These are phyloP conservation scores for Zaprionus inermis DNA, from an alignment of 1,140 invertebrate species.

Conservation along the genomic window DNA sequence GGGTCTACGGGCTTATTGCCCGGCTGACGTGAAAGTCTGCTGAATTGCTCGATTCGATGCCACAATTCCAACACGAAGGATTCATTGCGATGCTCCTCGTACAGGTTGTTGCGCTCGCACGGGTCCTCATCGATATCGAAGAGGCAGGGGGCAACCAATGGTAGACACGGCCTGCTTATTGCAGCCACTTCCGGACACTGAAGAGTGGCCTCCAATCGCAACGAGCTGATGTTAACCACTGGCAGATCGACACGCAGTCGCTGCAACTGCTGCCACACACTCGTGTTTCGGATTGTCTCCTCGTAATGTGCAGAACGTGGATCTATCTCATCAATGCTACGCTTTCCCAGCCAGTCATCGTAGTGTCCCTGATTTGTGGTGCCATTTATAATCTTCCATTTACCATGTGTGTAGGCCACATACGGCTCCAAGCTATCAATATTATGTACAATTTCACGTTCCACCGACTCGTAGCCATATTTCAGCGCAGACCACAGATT, in stretches of 20 bases:
- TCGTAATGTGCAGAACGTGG: constrained; percentile 82
- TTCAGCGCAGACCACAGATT: constrained; percentile 88
- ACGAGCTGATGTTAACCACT: constrained; percentile 44
- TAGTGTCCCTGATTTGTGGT: constrained; percentile 82
- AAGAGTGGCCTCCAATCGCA: constrained; percentile 85
- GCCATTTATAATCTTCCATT: constrained; percentile 91
- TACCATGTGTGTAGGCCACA: constrained; percentile 87
- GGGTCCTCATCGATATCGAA: constrained; percentile 92
- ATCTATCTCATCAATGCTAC: constrained; percentile 42
- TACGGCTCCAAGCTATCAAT: constrained; percentile 89
- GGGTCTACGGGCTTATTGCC: constrained; percentile 61
- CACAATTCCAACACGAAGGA: constrained; percentile 47
- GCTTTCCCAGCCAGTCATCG: constrained; percentile 85
- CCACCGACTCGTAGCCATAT: constrained; percentile 81
- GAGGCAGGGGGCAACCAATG: constrained; percentile 87
- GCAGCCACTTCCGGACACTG: constrained; percentile 51
- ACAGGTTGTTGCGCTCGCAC: constrained; percentile 90
- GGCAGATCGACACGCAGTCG: constrained; percentile 46
- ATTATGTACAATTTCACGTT: constrained; percentile 88
- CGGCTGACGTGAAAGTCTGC: constrained; percentile 46
- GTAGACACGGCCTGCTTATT: constrained; percentile 62
- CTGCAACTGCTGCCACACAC: constrained; percentile 60
- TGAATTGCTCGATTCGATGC: constrained; percentile 53
- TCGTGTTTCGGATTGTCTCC: constrained; percentile 84
- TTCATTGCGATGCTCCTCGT: constrained; percentile 66